These are phyloP conservation scores for Macrobrachium rosenbergii DNA, from an alignment of 1,140 invertebrate species.

Conservation along the genomic window DNA sequence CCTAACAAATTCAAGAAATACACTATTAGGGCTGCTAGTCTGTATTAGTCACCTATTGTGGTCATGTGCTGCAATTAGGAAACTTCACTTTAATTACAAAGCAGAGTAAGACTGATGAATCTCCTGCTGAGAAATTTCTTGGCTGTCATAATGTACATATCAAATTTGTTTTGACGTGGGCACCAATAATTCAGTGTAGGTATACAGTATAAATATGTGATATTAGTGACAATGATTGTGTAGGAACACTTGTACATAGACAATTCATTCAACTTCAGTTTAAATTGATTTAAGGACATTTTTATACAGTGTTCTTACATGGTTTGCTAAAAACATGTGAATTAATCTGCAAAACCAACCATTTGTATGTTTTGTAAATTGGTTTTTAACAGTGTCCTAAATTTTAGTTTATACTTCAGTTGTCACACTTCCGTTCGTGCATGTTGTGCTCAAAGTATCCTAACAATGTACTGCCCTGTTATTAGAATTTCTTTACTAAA, in stretches of 20 bases:
- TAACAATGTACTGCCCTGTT: conserved; percentile 2
- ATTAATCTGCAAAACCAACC: no score
- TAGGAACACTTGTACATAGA: background rate
- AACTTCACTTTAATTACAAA: background rate
- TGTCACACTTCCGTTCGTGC: background rate
- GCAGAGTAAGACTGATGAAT: background rate
- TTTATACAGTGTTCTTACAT: background rate
- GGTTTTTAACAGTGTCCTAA: no score
- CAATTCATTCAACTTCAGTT: no score
- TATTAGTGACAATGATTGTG: conserved; percentile 1
- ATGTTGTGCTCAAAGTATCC: conserved; percentile 27
- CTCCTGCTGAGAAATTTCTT: background rate
- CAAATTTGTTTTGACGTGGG: no score
- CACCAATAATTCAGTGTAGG: no score
- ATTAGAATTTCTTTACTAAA: conserved; percentile 39
- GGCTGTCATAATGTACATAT: no score
- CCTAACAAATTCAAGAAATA: conserved; percentile 12
- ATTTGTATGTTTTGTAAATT: no score
- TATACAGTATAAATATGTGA: no score
- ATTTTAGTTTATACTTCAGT: background rate
- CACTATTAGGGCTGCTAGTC: conserved; percentile 43
- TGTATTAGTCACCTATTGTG: conserved; percentile 27
- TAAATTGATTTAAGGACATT: background rate
- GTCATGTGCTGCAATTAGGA: background rate
- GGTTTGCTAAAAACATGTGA: no score